These are phyloP conservation scores for Rhopalosiphum nymphaeae DNA, from an alignment of 2,888 invertebrate species.

Conservation along the genomic window DNA sequence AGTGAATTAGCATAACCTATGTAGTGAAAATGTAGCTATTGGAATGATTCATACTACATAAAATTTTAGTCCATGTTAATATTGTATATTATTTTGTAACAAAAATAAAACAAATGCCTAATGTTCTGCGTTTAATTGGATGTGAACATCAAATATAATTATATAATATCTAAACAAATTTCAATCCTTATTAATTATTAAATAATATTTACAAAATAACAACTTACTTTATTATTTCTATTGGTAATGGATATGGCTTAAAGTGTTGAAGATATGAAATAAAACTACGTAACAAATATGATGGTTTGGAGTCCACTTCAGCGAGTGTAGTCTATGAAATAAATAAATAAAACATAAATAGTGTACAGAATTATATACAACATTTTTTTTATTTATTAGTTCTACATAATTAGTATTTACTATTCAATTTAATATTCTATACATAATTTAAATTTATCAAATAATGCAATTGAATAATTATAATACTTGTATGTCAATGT, in stretches of 20 bases:
- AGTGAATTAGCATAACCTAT: too few species aligned
- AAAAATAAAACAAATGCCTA: background rate
- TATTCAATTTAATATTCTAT: background rate
- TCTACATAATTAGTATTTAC: background rate
- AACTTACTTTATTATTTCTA: slow-evolving; percentile 84
- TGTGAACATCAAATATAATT: background rate
- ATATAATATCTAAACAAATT: background rate
- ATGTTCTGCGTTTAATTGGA: background rate
- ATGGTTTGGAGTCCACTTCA: slow-evolving; percentile 81
- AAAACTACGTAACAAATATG: slow-evolving; percentile 82
- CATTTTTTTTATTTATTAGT: background rate
- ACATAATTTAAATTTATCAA: background rate
- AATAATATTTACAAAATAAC: background rate
- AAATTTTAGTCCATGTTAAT: too few species aligned
- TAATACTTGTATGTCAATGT: background rate
- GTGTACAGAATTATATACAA: background rate
- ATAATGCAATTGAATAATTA: background rate
- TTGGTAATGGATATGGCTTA: slow-evolving; percentile 82
- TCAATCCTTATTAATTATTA: background rate
- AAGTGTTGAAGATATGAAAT: slow-evolving; percentile 87
- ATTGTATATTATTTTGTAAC: background rate
- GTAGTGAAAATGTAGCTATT: too few species aligned
- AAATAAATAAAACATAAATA: slow-evolving; percentile 53
- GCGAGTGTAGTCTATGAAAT: slow-evolving; percentile 79
- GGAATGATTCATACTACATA: too few species aligned